Evolutionary conservation across 2,113 vertebrate species (phyloP).

Genomic region (Beaufortia kweichowensis): DNA sequence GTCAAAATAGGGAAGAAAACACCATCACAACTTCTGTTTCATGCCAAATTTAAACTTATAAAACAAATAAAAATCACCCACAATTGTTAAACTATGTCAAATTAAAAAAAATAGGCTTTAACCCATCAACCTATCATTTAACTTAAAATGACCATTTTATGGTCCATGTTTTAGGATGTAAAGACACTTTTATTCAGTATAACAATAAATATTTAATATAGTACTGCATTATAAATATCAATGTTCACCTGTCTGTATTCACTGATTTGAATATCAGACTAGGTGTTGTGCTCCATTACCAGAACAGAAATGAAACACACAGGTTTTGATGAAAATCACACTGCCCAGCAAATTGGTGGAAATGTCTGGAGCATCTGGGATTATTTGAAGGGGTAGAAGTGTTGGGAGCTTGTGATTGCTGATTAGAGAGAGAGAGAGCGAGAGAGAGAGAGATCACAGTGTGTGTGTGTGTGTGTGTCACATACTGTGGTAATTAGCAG

Average conservation of each 20-base stretch:
- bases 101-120: too few relatives aligned
- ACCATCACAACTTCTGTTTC: too few relatives aligned
- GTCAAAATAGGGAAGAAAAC: too few relatives aligned
- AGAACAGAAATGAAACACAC: conserved; percentile 34
- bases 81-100: too few relatives aligned
- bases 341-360: conserved; percentile 54
- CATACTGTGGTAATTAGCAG: conserved; percentile 68
- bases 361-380: conserved; percentile 48
- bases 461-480: conserved; percentile 29
- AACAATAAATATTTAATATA: too few relatives aligned
- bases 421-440: conserved; percentile 64
- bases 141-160: too few relatives aligned
- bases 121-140: too few relatives aligned
- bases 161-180: too few relatives aligned
- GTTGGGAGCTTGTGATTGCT: conserved; percentile 63
- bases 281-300: conserved; percentile 16
- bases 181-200: too few relatives aligned
- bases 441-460: conserved; percentile 38
- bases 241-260: not conserved
- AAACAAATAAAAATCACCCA: too few relatives aligned
- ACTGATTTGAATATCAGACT: not conserved
- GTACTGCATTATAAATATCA: not conserved
- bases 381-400: conserved; percentile 56
- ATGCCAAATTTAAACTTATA: too few relatives aligned
- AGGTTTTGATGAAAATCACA: conserved; percentile 40